Conservation (phyloP, 2,888 invertebrate genomes). For the Notocelia uddmanniana region DNA sequence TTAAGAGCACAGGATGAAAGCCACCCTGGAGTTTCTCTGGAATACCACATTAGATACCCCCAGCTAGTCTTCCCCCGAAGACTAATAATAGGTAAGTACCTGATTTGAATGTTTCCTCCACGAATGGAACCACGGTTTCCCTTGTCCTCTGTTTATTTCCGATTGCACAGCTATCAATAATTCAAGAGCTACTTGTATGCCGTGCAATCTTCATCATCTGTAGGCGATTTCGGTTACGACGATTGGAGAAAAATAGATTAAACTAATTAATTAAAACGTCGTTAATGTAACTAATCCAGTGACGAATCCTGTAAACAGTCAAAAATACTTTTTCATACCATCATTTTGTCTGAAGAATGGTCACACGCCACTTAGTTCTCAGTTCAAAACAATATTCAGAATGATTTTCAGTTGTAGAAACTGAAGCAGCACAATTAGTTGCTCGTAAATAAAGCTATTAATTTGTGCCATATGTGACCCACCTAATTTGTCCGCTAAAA, state of each 20-base stretch:
- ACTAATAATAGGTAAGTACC: no score
- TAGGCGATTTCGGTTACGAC: no score
- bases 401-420: constrained; percentile 28
- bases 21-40: no score
- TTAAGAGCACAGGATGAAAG: no score
- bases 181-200: not conserved
- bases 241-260: no score
- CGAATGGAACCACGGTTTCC: no score
- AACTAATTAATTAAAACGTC: no score
- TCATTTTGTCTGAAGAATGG: not conserved
- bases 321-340: not conserved
- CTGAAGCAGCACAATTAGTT: constrained; percentile 18
- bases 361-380: constrained; percentile 17
- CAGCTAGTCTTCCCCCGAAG: no score
- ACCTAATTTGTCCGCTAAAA: constrained; percentile 54
- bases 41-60: not conserved
- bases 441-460: constrained; percentile 49
- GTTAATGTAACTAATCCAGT: not conserved
- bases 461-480: constrained; percentile 63
- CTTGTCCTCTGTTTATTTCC: not conserved
- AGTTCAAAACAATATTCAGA: not conserved
- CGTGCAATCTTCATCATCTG: no score
- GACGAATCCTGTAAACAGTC: not conserved
- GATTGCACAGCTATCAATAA: not conserved
- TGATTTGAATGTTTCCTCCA: no score